These are phyloP conservation scores for Sterrhoptilus dennistouni DNA, from an alignment of 2,113 vertebrate genomes.

Conservation along the genomic window DNA sequence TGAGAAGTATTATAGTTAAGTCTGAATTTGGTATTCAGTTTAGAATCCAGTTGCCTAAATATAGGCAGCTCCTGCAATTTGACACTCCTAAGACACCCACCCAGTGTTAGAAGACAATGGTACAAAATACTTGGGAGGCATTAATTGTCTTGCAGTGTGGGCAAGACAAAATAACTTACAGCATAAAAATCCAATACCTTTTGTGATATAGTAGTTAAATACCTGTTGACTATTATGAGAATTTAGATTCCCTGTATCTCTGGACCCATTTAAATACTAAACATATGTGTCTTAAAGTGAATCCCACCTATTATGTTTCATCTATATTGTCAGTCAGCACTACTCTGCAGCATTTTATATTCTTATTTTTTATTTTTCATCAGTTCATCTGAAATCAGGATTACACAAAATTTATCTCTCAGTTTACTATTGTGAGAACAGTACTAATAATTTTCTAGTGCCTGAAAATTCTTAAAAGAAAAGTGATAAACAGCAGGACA, in stretches of 20 bases:
- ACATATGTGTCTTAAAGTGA: background rate
- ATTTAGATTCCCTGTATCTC: background rate
- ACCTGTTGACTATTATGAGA: background rate
- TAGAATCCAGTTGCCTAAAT: background rate
- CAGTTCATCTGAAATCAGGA: background rate
- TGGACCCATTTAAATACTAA: background rate
- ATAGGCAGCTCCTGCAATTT: background rate
- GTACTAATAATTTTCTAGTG: background rate
- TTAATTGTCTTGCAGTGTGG: background rate
- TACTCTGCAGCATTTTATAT: background rate
- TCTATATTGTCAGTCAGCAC: background rate
- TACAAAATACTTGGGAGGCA: background rate
- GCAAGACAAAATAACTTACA: background rate
- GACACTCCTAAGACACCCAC: background rate
- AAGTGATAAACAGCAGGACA: background rate
- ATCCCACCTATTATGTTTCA: background rate
- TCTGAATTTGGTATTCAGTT: background rate
- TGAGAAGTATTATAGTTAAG: background rate
- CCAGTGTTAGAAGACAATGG: background rate
- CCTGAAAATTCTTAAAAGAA: background rate
- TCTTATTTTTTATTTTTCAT: background rate
- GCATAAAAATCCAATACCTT: background rate
- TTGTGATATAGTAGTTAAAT: background rate
- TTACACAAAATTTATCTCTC: background rate
- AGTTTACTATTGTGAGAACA: background rate